Conservation (phyloP, 1,140 invertebrate species). For the Drosophila grimshawi region DNA sequence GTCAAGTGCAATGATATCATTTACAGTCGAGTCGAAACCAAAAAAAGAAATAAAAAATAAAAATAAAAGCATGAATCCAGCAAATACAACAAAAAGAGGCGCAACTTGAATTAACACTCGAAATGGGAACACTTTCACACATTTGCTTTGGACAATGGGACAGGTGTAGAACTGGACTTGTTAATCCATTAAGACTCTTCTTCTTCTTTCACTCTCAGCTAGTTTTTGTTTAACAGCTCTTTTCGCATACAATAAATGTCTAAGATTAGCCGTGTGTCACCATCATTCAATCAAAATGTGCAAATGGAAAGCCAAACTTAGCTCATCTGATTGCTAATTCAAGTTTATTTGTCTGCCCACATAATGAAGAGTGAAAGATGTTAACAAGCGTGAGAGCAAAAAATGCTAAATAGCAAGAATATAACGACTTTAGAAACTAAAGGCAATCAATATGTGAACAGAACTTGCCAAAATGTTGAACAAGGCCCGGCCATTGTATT, state of each 20-base stretch:
- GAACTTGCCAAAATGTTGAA: neutral
- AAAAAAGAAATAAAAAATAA: slow-evolving; percentile 21
- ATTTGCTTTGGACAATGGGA: slow-evolving; percentile 23
- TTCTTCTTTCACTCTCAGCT: neutral
- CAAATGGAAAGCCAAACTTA: neutral
- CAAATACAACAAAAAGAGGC: neutral
- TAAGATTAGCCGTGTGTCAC: slow-evolving; percentile 15
- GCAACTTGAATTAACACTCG: slow-evolving; percentile 69
- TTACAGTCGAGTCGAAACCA: slow-evolving; percentile 36
- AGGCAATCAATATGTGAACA: neutral
- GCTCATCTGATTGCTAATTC: slow-evolving; percentile 7
- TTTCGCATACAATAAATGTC: slow-evolving; percentile 14
- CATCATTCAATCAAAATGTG: slow-evolving; percentile 25
- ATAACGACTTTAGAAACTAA: neutral
- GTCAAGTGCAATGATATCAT: slow-evolving; percentile 50
- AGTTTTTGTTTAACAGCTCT: neutral
- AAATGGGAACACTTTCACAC: slow-evolving; percentile 82
- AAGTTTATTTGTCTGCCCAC: slow-evolving; percentile 5
- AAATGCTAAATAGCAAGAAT: neutral
- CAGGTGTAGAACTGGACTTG: slow-evolving; percentile 24
- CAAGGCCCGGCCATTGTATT: slow-evolving; percentile 5
- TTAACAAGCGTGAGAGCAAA: slow-evolving; percentile 6
- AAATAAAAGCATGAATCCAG: neutral
- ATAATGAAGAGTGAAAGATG: neutral
- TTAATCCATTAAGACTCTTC: slow-evolving; percentile 34